Evolutionary conservation across 2,113 vertebrate genomes (phyloP).

Genomic region (Eidolon helvum): DNA sequence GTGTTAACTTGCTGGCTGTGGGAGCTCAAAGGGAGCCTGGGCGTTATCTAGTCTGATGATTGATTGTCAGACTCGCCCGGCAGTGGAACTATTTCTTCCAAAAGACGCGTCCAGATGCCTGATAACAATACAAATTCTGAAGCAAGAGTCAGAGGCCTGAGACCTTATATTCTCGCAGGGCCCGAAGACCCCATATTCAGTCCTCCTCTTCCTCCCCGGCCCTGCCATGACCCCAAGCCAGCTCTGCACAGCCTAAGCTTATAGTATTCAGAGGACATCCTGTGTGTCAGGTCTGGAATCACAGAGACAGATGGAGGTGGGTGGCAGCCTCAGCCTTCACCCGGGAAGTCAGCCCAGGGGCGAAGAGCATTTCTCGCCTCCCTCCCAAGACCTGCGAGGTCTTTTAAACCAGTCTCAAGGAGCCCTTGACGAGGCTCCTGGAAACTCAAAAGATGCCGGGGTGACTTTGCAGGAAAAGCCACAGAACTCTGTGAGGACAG

Average conservation of each 20-base stretch:
- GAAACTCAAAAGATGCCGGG: background rate
- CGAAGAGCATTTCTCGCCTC: background rate
- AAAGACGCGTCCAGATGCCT: background rate
- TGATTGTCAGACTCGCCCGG: background rate
- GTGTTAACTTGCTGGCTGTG: slow-evolving; percentile 15
- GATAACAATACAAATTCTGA: background rate
- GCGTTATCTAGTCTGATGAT: background rate
- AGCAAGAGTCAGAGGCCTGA: background rate
- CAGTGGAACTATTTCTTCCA: background rate
- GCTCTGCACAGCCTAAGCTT: background rate
- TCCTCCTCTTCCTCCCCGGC: background rate
- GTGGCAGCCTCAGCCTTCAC: background rate
- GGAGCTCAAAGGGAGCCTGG: background rate
- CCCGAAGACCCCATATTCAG: background rate
- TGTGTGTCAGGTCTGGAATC: background rate
- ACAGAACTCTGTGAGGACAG: background rate
- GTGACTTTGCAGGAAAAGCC: background rate
- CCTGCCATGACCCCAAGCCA: background rate
- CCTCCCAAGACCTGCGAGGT: background rate
- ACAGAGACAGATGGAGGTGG: background rate
- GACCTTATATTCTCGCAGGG: no score
- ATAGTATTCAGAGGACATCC: background rate
- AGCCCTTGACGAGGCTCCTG: background rate
- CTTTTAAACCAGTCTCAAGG: background rate
- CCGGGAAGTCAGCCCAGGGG: no score